Conservation (phyloP, 2,797 vertebrate species). For the Premnoplex brunnescens region DNA sequence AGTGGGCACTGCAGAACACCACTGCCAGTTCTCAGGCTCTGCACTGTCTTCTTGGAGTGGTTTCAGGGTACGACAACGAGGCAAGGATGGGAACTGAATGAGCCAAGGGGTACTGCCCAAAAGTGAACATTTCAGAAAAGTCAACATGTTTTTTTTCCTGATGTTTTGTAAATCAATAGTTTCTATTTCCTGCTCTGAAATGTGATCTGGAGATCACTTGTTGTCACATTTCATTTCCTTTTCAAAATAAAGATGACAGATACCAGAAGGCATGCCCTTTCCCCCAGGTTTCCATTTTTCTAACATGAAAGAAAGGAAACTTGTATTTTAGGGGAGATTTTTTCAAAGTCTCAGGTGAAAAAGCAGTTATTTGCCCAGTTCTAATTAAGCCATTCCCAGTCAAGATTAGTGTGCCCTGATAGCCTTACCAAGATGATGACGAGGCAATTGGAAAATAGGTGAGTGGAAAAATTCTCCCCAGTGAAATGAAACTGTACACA, state of each 20-base stretch:
- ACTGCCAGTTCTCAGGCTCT: background rate
- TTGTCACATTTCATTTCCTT: background rate
- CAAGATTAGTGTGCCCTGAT: background rate
- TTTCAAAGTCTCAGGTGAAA: background rate
- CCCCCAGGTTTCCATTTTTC: background rate
- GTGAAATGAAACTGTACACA: background rate
- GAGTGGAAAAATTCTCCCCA: background rate
- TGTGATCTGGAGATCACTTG: background rate
- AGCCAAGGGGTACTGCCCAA: background rate
- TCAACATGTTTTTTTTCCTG: background rate
- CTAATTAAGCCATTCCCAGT: background rate
- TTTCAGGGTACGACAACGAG: background rate
- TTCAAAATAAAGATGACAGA: background rate
- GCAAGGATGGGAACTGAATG: background rate
- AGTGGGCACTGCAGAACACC: accelerated
- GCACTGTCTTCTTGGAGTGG: background rate
- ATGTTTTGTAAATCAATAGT: background rate
- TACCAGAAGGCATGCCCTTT: background rate
- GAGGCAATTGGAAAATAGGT: background rate
- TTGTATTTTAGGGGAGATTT: background rate
- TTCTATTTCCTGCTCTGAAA: background rate
- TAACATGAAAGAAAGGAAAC: background rate
- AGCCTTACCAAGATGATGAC: background rate
- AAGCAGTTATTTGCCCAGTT: background rate
- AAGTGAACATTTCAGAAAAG: background rate